phyloP scores from a whole-genome alignment of 2,888 invertebrate genomes.

The Caenorhabditis angaria region DNA sequence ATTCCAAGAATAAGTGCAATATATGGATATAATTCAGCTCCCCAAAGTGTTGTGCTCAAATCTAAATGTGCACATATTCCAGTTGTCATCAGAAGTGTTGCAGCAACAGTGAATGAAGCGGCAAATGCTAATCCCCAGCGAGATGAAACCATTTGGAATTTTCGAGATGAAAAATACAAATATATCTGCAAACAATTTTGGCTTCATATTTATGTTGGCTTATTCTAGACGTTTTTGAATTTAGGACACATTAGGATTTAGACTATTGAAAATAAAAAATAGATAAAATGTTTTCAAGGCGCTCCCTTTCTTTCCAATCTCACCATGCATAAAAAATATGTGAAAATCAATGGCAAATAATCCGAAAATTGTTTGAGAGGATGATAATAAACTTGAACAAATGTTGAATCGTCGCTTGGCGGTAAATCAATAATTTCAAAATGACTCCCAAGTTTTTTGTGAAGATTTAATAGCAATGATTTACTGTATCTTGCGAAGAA shows the following conservation, averaged over 20 bases:
- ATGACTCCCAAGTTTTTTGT: neutral
- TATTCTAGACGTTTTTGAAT: no score
- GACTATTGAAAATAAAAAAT: neutral
- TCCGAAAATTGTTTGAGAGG: constrained; percentile 65
- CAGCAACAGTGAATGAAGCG: constrained; percentile 76
- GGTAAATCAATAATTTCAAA: constrained; percentile 36
- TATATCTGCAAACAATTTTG: constrained; percentile 54
- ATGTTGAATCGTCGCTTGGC: constrained; percentile 58
- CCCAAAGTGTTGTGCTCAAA: constrained; percentile 71
- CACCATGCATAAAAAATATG: constrained; percentile 62
- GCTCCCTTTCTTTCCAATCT: no score
- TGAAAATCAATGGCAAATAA: constrained; percentile 60
- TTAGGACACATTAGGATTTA: constrained; percentile 8
- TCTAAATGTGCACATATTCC: constrained; percentile 73
- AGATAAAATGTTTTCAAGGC: neutral
- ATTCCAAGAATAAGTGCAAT: constrained; percentile 91
- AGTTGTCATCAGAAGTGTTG: constrained; percentile 88
- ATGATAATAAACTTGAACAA: constrained; percentile 66
- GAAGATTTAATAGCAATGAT: constrained; percentile 15
- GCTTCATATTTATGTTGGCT: no score
- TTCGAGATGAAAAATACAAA: constrained; percentile 76
- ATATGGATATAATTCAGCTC: constrained; percentile 90
- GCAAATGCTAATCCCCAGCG: constrained; percentile 87
- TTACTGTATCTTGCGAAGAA: constrained; percentile 46
- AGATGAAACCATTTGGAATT: constrained; percentile 90